A percentile compares a stretch with the other conserved stretches of the same genome.
Evolutionary conservation across 2,113 vertebrate genomes (phyloP).

Genomic region (Daphoenositta chrysoptera): DNA sequence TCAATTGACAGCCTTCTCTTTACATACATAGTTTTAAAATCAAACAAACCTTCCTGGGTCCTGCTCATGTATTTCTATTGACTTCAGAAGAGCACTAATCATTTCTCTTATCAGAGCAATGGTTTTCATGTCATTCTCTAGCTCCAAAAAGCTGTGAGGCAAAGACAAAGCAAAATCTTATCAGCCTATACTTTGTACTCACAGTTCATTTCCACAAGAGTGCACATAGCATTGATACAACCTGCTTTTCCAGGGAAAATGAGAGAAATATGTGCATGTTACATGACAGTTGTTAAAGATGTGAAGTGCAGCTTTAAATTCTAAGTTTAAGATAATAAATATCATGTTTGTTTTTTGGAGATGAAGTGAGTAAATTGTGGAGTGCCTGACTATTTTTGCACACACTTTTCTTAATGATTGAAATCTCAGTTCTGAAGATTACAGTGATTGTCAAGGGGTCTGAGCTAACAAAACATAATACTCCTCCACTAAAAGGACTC

Average conservation of each 20-base stretch:
- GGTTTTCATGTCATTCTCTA: neutral
- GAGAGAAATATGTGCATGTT: neutral
- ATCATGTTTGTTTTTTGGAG: neutral
- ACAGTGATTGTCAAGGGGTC: neutral
- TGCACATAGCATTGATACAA: neutral
- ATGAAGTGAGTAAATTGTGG: neutral
- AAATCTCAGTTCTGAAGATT: neutral
- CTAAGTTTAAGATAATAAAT: neutral
- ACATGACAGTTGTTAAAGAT: neutral
- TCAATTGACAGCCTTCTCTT: neutral
- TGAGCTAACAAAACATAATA: neutral
- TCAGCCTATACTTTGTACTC: neutral
- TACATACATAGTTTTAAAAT: neutral
- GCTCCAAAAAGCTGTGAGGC: neutral
- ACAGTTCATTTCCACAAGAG: neutral
- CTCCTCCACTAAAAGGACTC: neutral
- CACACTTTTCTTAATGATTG: neutral
- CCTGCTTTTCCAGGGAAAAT: neutral
- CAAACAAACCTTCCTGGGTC: neutral
- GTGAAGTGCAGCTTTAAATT: neutral
- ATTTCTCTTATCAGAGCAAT: neutral
- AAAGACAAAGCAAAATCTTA: neutral
- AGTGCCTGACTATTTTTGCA: neutral
- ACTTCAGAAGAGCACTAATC: neutral
- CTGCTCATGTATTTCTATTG: neutral